Percentiles rank a stretch among this genome's conserved stretches.
Evolutionary conservation across 2,113 vertebrate species (phyloP).

Genomic region (Chaenocephalus aceratus): DNA sequence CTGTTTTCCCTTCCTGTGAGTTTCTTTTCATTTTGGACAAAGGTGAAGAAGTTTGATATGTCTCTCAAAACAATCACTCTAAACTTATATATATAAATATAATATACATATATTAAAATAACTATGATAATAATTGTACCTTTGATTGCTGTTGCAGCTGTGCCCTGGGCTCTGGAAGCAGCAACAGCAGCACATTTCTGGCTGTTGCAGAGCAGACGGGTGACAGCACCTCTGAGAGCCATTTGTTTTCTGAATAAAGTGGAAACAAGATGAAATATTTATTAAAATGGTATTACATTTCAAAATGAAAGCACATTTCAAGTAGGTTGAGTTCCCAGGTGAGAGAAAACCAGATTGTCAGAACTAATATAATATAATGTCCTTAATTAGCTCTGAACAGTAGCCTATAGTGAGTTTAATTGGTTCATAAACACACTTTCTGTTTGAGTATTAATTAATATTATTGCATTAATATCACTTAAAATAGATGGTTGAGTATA

Average conservation of each 20-base stretch:
- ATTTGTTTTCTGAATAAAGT: slow-evolving; percentile 52
- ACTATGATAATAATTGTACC: slow-evolving; percentile 20
- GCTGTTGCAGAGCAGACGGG: slow-evolving; percentile 65
- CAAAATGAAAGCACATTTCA: neutral
- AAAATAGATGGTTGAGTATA: neutral
- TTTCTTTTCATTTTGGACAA: neutral
- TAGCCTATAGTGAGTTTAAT: neutral
- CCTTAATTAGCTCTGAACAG: no score
- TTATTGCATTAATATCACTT: neutral
- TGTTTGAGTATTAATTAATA: neutral
- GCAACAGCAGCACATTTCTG: slow-evolving; percentile 54
- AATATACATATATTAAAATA: neutral
- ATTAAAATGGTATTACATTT: neutral
- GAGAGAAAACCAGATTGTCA: no score
- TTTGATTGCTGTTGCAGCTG: slow-evolving; percentile 46
- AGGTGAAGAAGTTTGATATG: neutral
- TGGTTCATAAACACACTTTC: neutral
- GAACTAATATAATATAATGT: neutral
- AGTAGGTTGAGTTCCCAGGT: no score
- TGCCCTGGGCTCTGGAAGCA: slow-evolving; percentile 74
- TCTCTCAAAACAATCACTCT: neutral
- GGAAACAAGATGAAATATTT: neutral
- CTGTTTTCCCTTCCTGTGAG: neutral
- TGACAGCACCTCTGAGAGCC: slow-evolving; percentile 75
- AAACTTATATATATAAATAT: neutral